Evolutionary conservation across 1,140 invertebrate genomes (phyloP).

Genomic region (Drosophila quadrilineata): DNA sequence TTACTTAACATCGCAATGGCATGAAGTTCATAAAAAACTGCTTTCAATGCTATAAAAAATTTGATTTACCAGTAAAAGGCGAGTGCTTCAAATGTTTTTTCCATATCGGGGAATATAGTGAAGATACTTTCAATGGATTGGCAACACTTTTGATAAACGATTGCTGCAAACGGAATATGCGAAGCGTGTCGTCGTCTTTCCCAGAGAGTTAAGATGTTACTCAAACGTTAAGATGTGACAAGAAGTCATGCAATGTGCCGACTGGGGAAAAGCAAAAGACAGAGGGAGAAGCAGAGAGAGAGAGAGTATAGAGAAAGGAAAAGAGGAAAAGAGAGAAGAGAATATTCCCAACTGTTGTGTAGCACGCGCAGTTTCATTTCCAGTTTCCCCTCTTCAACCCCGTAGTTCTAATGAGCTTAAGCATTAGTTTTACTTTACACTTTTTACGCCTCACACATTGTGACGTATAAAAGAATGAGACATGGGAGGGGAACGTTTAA

Average conservation of each 20-base stretch:
- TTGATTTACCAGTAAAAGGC: too few species aligned
- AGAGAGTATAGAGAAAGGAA: background rate
- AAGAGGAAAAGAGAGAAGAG: background rate
- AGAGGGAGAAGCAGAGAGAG: background rate
- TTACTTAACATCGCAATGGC: too few species aligned
- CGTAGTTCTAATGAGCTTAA: constrained; percentile 29
- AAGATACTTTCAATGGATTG: background rate
- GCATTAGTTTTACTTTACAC: constrained; percentile 44
- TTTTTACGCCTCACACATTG: constrained; percentile 29
- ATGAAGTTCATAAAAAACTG: background rate
- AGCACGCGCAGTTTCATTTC: constrained; percentile 28
- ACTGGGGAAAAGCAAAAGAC: background rate
- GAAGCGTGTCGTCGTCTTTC: background rate
- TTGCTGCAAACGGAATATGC: background rate
- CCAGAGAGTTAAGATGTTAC: background rate
- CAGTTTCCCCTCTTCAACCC: background rate
- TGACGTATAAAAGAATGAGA: constrained; percentile 9
- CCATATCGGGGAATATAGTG: background rate
- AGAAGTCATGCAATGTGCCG: constrained; percentile 20
- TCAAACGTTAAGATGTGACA: constrained; percentile 15
- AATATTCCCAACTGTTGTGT: constrained; percentile 8
- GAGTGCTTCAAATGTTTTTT: too few species aligned
- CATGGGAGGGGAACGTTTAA: constrained; percentile 41
- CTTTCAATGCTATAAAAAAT: background rate
- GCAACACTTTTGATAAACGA: constrained; percentile 13